Base-by-base conservation (phyloP, 2,888 invertebrate species). In the Sepioteuthis lessoniana region DNA sequence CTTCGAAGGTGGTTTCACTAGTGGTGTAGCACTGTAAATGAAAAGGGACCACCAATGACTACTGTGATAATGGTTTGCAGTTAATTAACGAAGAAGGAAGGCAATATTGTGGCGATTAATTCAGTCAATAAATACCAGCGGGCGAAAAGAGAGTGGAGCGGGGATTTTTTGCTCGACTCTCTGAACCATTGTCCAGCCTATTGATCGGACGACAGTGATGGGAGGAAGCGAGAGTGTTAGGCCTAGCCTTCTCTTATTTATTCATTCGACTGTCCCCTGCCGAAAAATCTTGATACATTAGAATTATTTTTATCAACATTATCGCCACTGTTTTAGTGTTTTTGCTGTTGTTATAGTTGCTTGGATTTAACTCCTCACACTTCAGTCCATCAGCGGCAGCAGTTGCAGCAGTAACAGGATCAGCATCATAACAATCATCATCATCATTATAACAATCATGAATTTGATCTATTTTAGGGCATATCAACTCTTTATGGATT, bases 51-150 rank as follows among this genome's bases (percentile, higher is more conserved):
- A 76, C 55, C 55, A 55, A 55, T 55, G 55, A 55, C 55, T 55
- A 21, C 55, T 55, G 55, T 55, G 55, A 55, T 55, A 55, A 76
- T 76, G 76, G 76, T 76, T 76, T n/a, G 35, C 76, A 76, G 76
- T 76, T 76, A 76, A 76, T 76, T 76, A 76, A 76, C 76, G n/a
- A 76, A 76, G 76, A 76, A n/a, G n/a, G 76, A 76, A 76, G n/a
- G 76, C 76, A 76, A 76, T 76, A 76, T 76, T 76, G 76, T 76
- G 76, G n/a, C 76, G 76, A 76, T 76, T 76, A 76, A 76, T 76
- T 76, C 76, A 76, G 16, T 76, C 76, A 76, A 76, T 76, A 35
- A 76, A 76, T 76, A 35, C 76, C 76, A 76, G n/a, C 76, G 76
- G 10, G 76, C n/a, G 76, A 35, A 13, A 76, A 55, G 10, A 2